Evolutionary conservation across 2,888 invertebrate species (phyloP), one percentile per base, ranked within the genome.

Genomic region (Argyresthia albistria): DNA sequence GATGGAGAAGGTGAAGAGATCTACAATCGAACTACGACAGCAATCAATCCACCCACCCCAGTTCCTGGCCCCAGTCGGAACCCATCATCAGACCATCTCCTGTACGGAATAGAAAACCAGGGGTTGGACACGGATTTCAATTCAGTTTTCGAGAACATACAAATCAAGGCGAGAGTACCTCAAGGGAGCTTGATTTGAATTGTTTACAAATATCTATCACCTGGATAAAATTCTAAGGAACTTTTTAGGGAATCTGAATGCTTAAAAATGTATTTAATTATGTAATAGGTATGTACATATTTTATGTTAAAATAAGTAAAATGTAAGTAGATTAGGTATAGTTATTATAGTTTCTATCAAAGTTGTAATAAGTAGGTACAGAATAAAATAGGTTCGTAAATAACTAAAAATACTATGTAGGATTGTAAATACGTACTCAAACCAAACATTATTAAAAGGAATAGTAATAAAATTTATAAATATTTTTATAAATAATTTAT

Each of bases 71-170:
- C 88, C 3, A 88, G 88, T 58, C 71, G 88, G 53, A 84, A 83
- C 55, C 67, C 61, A 45, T 84, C 87, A 47, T 82, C 86, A 14
- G 88, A 88, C 58, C 86, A 87, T 56, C 70, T 88, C 1, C 60
- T 86, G 8, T 87, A 82, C 66, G 90, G 90, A 55, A 86, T 90
- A 57, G 90, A 90, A 57, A 91, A 90, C 62, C 81, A 87, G 58
- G 89, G 89, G 37, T 70, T 91, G 59, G 91, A 91, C 53, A 89
- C 90, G 7, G 90, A 91, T 63, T 91, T 91, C 60, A 90, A 90
- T 65, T 89, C 89, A 55, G 90, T 90, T 1, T 90, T 91, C 65
- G 89, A 88, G 64, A 89, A 90, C 63, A 90, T 91, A 67, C 89
- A 90, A 67, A 90, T 89, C 58, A 89, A 89, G 63, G 73, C 81